phyloP scores from a whole-genome alignment of 2,888 invertebrate genomes.

The Acleris emargana region DNA sequence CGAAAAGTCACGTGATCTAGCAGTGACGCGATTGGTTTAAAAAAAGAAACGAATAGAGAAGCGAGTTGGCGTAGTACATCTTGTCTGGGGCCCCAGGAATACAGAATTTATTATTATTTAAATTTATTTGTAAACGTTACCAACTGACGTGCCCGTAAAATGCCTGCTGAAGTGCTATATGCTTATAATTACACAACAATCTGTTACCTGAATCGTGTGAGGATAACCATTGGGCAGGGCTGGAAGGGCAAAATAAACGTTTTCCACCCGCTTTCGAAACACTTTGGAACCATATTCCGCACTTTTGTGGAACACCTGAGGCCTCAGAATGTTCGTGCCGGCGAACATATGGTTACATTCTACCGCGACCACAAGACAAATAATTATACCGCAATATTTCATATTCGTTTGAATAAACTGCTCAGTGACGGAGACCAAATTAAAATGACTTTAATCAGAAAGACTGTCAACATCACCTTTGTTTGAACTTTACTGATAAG shows the following conservation, averaged over 20 bases:
- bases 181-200: neutral
- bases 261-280: conserved; percentile 63
- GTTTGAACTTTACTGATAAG: too few relatives aligned
- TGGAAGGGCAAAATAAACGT: conserved; percentile 52
- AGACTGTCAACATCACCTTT: too few relatives aligned
- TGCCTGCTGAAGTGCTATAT: too few relatives aligned
- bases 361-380: conserved; percentile 49
- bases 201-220: conserved; percentile 57
- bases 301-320: conserved; percentile 50
- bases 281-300: conserved; percentile 47
- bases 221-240: conserved; percentile 39
- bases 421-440: neutral
- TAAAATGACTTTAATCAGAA: conserved; percentile 8
- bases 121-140: too few relatives aligned
- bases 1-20: too few relatives aligned
- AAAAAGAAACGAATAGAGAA: too few relatives aligned
- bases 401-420: conserved; percentile 42
- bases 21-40: too few relatives aligned
- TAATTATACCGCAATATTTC: conserved; percentile 41
- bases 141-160: too few relatives aligned
- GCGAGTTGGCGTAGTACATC: too few relatives aligned
- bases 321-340: conserved; percentile 59
- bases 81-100: too few relatives aligned
- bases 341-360: conserved; percentile 61
- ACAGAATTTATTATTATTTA: too few relatives aligned